Evolutionary conservation across 1,140 invertebrate genomes (phyloP), one percentile per base, ranked within the genome.

Genomic region (Sminthurinus signatus): DNA sequence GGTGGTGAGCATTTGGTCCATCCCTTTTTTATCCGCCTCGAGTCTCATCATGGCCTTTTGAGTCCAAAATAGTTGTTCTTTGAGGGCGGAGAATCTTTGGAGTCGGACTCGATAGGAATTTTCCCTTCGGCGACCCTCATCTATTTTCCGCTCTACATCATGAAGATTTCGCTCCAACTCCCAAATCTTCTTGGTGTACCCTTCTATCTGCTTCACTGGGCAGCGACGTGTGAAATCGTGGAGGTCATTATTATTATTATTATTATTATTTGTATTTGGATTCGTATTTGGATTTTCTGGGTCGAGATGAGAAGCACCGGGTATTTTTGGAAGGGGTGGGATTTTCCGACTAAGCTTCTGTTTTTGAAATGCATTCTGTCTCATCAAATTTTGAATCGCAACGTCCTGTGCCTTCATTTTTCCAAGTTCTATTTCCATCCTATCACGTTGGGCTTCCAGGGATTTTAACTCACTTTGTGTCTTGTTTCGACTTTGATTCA

Each of bases 61-160:
- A 5, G 64, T 67, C 68, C 68, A 70, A 27, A 57, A 67, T n/a
- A 70, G 50, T 59, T 67, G 57, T 28, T 70, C 52, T 50, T 67
- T 51, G n/a, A 70, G 42, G n/a, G 31, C 58, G 2, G 48, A 23
- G 15, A 60, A 67, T 56, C 62, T 60, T 29, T 64, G 48, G 5
- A 70, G 17, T 43, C 63, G 54, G 10, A 64, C 17, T 36, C 50
- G 23, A n/a, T 58, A 61, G 19, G 39, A 43, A 44, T 70, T 70
- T 52, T 64, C 61, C 21, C 59, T 60, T 39, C 64, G 1, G 15
- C 50, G 19, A 12, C 60, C 29, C 21, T 70, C 68, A 4, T 51
- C 27, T 15, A 70, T 36, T 31, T 67, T 64, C 23, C 32, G 27
- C 25, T 70, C 62, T 12, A 67, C 1, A 15, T 66, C 58, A 36